Conservation (phyloP, 2,797 vertebrate genomes). For the Cetoscarus ocellatus region DNA sequence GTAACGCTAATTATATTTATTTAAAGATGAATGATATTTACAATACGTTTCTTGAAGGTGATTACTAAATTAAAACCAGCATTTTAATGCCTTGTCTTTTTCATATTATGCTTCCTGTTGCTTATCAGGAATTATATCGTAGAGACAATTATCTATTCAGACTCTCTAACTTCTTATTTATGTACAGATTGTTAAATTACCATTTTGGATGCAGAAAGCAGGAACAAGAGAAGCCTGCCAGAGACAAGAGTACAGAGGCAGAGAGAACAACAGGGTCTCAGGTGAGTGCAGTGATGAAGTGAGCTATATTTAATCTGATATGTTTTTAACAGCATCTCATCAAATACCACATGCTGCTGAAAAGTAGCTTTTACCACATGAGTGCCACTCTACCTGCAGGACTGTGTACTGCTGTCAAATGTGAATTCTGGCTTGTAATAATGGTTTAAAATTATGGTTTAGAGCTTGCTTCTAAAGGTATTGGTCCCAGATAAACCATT, state of each 20-base stretch:
- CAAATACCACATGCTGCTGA: slow-evolving; percentile 38
- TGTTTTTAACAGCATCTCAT: slow-evolving; percentile 59
- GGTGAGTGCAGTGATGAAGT: slow-evolving; percentile 49
- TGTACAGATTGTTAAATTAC: background rate
- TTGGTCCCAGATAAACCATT: too few species aligned
- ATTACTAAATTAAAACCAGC: too few species aligned
- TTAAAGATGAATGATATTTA: too few species aligned
- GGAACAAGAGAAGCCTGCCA: background rate
- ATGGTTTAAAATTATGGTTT: slow-evolving; percentile 27
- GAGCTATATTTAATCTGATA: slow-evolving; percentile 61
- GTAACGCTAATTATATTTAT: background rate
- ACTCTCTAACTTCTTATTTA: background rate
- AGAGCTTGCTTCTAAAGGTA: background rate
- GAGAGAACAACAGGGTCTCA: slow-evolving; percentile 26
- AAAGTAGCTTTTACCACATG: slow-evolving; percentile 47
- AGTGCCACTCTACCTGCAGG: slow-evolving; percentile 59
- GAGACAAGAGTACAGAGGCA: slow-evolving; percentile 21
- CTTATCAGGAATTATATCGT: too few species aligned
- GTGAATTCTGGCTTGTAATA: slow-evolving; percentile 12
- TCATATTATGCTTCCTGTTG: background rate
- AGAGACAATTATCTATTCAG: too few species aligned
- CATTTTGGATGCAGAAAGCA: slow-evolving; percentile 1
- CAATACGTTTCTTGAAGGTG: too few species aligned
- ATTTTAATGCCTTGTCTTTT: background rate
- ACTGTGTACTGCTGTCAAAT: slow-evolving; percentile 30